Evolutionary conservation across 2,888 invertebrate genomes (phyloP).

Genomic region (Eilema griseolum): DNA sequence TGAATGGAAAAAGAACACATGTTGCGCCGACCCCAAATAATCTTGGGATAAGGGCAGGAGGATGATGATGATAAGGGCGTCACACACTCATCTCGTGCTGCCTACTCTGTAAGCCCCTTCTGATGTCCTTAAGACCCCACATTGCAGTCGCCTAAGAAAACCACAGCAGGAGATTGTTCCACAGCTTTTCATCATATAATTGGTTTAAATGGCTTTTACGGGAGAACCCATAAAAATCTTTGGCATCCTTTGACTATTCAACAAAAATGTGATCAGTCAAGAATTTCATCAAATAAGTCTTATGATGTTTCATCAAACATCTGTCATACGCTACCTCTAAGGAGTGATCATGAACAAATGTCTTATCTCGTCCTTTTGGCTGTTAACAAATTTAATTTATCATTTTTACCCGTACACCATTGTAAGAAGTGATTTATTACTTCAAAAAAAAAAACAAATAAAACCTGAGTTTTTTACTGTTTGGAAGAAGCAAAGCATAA

Average conservation of each 20-base stretch:
- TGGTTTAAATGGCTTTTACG: too few relatives aligned
- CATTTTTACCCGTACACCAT: background rate
- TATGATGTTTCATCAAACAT: background rate
- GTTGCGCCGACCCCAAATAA: too few relatives aligned
- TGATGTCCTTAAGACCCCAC: too few relatives aligned
- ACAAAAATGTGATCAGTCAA: background rate
- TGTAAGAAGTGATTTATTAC: background rate
- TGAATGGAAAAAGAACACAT: too few relatives aligned
- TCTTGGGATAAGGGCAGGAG: too few relatives aligned
- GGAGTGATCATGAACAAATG: background rate
- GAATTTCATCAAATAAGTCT: background rate
- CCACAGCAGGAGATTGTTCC: too few relatives aligned
- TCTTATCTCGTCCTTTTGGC: background rate
- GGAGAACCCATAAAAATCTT: background rate
- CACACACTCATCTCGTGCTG: too few relatives aligned
- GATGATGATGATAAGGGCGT: too few relatives aligned
- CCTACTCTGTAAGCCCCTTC: too few relatives aligned
- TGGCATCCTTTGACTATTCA: background rate
- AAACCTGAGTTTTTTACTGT: conserved; percentile 40
- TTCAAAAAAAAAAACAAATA: conserved; percentile 27
- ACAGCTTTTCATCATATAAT: too few relatives aligned
- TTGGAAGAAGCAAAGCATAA: conserved; percentile 44
- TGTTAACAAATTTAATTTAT: background rate
- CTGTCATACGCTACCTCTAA: background rate
- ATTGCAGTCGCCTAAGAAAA: too few relatives aligned